Conservation (phyloP, 2,888 invertebrate species). For the Nymphalis polychloros region DNA sequence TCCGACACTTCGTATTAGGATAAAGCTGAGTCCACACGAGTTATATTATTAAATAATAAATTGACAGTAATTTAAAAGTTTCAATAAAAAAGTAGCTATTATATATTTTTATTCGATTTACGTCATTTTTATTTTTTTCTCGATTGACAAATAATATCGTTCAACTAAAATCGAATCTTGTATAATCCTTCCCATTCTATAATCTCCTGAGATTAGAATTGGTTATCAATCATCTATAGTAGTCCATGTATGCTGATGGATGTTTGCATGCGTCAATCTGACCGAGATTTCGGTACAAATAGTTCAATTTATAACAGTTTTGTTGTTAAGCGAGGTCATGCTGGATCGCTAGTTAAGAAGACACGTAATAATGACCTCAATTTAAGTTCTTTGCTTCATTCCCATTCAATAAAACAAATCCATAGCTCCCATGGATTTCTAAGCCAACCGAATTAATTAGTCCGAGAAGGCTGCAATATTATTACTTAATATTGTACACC, state of each 20-base stretch:
- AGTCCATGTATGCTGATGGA: background rate
- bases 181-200: too few relatives aligned
- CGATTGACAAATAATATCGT: too few relatives aligned
- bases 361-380: conserved; percentile 14
- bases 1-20: too few relatives aligned
- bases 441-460: conserved; percentile 34
- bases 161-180: too few relatives aligned
- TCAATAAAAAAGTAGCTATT: too few relatives aligned
- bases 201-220: too few relatives aligned
- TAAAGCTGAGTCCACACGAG: too few relatives aligned
- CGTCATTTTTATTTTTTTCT: too few relatives aligned
- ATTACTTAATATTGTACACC: conserved; percentile 10
- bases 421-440: conserved; percentile 39
- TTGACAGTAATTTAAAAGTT: too few relatives aligned
- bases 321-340: background rate
- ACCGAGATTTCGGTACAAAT: background rate
- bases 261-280: background rate
- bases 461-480: conserved; percentile 28
- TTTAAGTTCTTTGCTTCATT: conserved; percentile 2
- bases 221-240: background rate
- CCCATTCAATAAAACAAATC: conserved; percentile 16
- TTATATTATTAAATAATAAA: too few relatives aligned
- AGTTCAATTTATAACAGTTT: background rate
- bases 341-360: background rate
- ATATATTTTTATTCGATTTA: too few relatives aligned